Percentiles rank a stretch among this genome's conserved stretches.
These are phyloP conservation scores for Poecilia wingei DNA, from an alignment of 2,797 vertebrate species.

Conservation along the genomic window DNA sequence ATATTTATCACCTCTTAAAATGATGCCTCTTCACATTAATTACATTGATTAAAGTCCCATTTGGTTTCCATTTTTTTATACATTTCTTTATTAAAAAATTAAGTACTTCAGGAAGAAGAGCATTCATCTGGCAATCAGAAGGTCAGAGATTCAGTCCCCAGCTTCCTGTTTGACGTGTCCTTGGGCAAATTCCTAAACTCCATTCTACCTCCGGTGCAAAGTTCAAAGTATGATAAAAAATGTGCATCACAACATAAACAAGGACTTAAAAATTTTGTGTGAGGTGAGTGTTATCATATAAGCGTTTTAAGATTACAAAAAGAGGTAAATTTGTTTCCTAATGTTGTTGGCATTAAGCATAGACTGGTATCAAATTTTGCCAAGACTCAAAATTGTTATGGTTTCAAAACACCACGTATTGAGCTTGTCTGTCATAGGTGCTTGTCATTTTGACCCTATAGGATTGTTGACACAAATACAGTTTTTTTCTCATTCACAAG, in stretches of 20 bases:
- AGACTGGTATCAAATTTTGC: neutral
- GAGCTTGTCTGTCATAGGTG: neutral
- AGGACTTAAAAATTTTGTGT: too few species aligned
- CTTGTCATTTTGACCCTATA: neutral
- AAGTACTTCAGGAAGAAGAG: neutral
- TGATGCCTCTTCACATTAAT: slow-evolving; percentile 56
- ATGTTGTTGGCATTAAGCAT: neutral
- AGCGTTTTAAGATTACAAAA: neutral
- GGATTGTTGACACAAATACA: neutral
- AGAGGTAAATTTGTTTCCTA: neutral
- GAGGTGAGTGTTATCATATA: too few species aligned
- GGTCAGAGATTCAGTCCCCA: neutral
- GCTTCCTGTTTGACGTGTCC: neutral
- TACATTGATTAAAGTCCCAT: slow-evolving; percentile 35
- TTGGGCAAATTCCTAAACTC: neutral
- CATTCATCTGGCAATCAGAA: neutral
- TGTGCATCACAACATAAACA: too few species aligned
- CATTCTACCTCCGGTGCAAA: neutral
- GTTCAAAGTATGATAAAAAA: neutral
- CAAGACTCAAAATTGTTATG: neutral
- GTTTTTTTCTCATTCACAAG: too few species aligned
- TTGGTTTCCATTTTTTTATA: slow-evolving; percentile 10
- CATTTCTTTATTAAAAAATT: slow-evolving; percentile 26
- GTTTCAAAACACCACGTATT: neutral
- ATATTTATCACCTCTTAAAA: slow-evolving; percentile 73